phyloP scores from a whole-genome alignment of 2,888 invertebrate genomes.

The Caenorhabditis doughertyi region DNA sequence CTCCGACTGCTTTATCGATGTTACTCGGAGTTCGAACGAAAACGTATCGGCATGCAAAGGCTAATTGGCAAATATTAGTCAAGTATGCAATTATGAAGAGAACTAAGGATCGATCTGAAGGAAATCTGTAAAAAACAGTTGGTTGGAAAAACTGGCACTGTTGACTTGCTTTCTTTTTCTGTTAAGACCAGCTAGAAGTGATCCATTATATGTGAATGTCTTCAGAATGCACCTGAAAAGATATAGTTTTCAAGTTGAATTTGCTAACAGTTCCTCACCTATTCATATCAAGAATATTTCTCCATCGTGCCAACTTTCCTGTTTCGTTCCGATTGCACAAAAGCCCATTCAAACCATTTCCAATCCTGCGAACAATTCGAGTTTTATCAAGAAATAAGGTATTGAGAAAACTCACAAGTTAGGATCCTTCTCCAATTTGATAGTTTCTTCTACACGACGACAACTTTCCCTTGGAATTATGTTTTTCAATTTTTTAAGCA shows the following conservation, averaged over 20 bases:
- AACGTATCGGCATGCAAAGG: constrained; percentile 47
- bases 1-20: constrained; percentile 14
- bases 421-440: constrained; percentile 48
- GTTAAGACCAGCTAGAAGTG: constrained; percentile 44
- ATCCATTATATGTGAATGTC: constrained; percentile 59
- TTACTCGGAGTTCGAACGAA: constrained; percentile 8
- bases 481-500: constrained; percentile 68
- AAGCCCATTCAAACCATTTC: constrained; percentile 48
- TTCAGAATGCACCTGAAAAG: constrained; percentile 55
- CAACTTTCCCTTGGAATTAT: constrained; percentile 46
- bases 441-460: not conserved
- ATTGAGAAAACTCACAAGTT: constrained; percentile 20
- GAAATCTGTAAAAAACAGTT: constrained; percentile 35
- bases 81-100: constrained; percentile 56
- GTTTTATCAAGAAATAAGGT: too few relatives aligned
- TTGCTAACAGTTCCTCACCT: too few relatives aligned
- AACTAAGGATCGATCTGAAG: constrained; percentile 58
- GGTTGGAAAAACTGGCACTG: not conserved
- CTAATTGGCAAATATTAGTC: constrained; percentile 55
- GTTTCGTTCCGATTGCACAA: constrained; percentile 56
- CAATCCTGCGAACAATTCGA: constrained; percentile 19
- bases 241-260: not conserved
- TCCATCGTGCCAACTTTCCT: constrained; percentile 62
- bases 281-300: constrained; percentile 62
- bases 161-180: constrained; percentile 46